These are phyloP conservation scores for Tachypleus tridentatus DNA, from an alignment of 1,140 invertebrate genomes.

Conservation along the genomic window DNA sequence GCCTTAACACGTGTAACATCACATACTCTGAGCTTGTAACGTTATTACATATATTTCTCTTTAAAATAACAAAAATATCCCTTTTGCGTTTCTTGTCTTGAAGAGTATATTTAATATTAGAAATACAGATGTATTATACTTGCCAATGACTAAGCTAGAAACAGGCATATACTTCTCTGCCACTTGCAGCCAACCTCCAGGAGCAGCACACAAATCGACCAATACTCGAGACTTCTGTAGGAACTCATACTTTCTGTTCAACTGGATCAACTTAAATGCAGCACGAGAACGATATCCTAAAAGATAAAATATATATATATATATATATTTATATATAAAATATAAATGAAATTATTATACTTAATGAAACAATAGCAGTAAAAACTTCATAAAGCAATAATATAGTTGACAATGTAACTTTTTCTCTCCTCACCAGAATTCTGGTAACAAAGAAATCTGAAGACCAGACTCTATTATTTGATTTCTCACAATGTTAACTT, in stretches of 20 bases:
- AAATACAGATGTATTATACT: conserved; percentile 11
- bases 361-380: background rate
- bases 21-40: too few species aligned
- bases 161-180: conserved; percentile 95
- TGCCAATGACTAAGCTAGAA: conserved; percentile 80
- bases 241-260: conserved; percentile 96
- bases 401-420: conserved; percentile 2
- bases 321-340: conserved; percentile 15
- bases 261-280: conserved; percentile 95
- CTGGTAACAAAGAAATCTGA: background rate
- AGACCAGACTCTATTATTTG: background rate
- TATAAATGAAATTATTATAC: conserved; percentile 16
- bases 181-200: conserved; percentile 99
- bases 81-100: too few species aligned
- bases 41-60: too few species aligned
- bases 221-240: conserved; percentile 90
- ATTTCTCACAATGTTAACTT: background rate
- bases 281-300: conserved; percentile 90
- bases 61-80: too few species aligned
- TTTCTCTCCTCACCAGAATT: background rate
- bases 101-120: too few species aligned
- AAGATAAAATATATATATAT: conserved; percentile 16
- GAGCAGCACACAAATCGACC: conserved; percentile 96
- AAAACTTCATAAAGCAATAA: background rate
- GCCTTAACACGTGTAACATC: too few species aligned